phyloP scores from a whole-genome alignment of 2,113 vertebrate species.

The Barbus barbus region DNA sequence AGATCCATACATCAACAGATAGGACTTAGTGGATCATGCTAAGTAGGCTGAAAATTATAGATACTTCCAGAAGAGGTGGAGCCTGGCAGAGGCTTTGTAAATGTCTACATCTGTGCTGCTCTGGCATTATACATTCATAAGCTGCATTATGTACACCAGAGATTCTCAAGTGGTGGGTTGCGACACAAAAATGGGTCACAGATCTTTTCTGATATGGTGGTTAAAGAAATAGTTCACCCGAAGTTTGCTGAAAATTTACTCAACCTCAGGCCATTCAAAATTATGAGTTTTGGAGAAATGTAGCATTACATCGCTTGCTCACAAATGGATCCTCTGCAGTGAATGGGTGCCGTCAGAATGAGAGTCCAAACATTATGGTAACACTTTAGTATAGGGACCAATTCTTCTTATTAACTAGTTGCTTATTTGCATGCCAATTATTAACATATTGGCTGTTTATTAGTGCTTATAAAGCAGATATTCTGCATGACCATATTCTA shows the following conservation, averaged over 20 bases:
- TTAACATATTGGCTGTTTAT: no score
- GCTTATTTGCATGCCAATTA: no score
- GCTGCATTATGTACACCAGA: not conserved
- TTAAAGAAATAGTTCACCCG: not conserved
- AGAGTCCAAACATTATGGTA: no score
- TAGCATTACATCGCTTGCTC: not conserved
- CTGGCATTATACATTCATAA: constrained; percentile 11
- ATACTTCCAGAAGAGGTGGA: constrained; percentile 17
- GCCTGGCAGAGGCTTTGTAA: not conserved
- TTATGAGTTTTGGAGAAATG: not conserved
- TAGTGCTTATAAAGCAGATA: no score
- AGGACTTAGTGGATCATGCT: not conserved
- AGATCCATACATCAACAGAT: constrained; percentile 41
- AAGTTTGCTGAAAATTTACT: not conserved
- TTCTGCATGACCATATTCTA: no score
- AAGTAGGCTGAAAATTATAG: constrained; percentile 37
- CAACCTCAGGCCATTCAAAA: no score
- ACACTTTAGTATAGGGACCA: no score
- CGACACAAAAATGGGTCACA: constrained; percentile 7
- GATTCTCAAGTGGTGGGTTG: not conserved
- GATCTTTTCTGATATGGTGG: not conserved
- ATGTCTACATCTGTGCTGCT: not conserved
- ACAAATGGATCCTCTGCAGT: no score
- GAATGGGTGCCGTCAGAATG: no score
- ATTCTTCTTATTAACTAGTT: no score